Evolutionary conservation across 2,113 vertebrate species (phyloP).

Genomic region (Sturnira hondurensis): DNA sequence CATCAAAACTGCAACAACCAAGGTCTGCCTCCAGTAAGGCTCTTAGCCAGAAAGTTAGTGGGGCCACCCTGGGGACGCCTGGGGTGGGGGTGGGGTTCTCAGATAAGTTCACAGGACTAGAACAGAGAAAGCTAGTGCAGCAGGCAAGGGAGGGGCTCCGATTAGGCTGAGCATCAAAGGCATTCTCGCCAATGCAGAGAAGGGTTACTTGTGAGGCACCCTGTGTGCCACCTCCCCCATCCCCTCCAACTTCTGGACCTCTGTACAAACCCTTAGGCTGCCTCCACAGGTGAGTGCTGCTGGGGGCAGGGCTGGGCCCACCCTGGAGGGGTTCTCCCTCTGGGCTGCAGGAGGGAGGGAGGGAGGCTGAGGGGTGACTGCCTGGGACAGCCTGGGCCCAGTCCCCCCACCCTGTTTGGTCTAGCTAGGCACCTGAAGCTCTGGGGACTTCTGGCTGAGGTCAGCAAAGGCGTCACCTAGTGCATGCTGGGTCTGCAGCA

Average conservation of each 20-base stretch:
- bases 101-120: conserved; percentile 29
- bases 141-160: conserved; percentile 45
- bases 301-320: conserved; percentile 63
- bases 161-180: conserved; percentile 55
- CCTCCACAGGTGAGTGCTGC: conserved; percentile 69
- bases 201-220: conserved; percentile 46
- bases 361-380: conserved; percentile 61
- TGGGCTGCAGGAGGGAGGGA: conserved; percentile 70
- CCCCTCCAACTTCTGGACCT: background rate
- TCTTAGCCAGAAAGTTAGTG: conserved; percentile 45
- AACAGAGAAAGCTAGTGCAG: conserved; percentile 41
- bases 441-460: conserved; percentile 98
- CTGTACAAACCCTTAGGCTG: conserved; percentile 53
- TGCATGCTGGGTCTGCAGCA: conserved; percentile 97
- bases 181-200: conserved; percentile 34
- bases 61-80: conserved; percentile 7
- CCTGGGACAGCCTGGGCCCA: conserved; percentile 46
- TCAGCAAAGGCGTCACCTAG: conserved; percentile 96
- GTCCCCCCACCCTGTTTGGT: conserved; percentile 31
- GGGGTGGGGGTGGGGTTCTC: conserved; percentile 3
- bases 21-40: conserved; percentile 34
- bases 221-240: background rate
- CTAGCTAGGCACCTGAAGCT: conserved; percentile 87
- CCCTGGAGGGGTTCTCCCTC: conserved; percentile 71
- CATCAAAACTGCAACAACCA: background rate